A percentile compares a stretch with the other conserved stretches of the same genome.
These are phyloP conservation scores for Megaptera novaeangliae DNA, from an alignment of 2,113 vertebrate genomes.

Conservation along the genomic window DNA sequence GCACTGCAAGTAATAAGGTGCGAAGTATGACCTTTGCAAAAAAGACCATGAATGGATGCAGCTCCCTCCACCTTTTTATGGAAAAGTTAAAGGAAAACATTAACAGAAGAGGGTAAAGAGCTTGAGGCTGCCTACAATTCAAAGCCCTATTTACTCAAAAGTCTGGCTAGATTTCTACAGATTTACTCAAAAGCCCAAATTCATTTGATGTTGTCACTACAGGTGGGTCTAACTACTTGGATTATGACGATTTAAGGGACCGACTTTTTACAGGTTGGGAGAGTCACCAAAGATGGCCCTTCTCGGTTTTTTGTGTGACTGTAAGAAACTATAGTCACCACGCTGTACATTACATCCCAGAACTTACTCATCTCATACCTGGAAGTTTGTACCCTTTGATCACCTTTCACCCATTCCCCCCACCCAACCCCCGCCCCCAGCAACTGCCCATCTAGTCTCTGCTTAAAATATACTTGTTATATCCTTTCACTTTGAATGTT, in stretches of 20 bases:
- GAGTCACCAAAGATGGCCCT: neutral
- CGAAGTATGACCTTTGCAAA: neutral
- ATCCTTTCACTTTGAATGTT: neutral
- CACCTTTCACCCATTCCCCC: neutral
- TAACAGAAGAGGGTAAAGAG: neutral
- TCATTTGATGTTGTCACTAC: neutral
- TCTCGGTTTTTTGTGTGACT: neutral
- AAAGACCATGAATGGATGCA: neutral
- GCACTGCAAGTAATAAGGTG: neutral
- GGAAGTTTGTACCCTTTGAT: neutral
- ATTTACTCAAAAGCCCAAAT: neutral
- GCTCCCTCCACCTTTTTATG: neutral
- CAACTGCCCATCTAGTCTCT: neutral
- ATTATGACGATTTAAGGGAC: neutral
- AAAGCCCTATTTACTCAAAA: neutral
- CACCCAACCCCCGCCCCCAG: neutral
- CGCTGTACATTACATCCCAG: neutral
- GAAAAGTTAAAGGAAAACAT: neutral
- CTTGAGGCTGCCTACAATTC: neutral
- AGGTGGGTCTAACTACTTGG: neutral
- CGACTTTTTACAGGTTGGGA: neutral
- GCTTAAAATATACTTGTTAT: neutral
- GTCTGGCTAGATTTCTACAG: neutral
- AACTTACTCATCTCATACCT: neutral
- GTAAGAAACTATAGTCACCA: neutral